Evolutionary conservation across 2,888 invertebrate genomes (phyloP).

Genomic region (Caenorhabditis sp.): DNA sequence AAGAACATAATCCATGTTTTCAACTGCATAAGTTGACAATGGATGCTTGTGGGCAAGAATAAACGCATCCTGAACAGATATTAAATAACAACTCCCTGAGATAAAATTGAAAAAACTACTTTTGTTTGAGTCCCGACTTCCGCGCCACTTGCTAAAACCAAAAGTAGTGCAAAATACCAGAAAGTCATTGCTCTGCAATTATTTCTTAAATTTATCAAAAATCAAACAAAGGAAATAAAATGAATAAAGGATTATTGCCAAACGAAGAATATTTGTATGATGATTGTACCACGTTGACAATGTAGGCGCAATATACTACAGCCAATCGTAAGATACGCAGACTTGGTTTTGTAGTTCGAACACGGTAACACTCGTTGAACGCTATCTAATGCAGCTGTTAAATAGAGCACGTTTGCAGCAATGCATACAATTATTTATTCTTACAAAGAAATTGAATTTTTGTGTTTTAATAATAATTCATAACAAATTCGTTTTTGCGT

Average conservation of each 20-base stretch:
- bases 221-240: no score
- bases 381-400: conserved; percentile 26
- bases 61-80: conserved; percentile 87
- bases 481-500: no score
- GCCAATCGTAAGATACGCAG: conserved; percentile 41
- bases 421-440: not conserved
- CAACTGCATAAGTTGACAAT: conserved; percentile 95
- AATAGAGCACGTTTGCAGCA: conserved; percentile 30
- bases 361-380: conserved; percentile 61
- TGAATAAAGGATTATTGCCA: no score
- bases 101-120: conserved; percentile 28
- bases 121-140: conserved; percentile 52
- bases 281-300: no score
- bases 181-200: no score
- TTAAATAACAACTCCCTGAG: no score
- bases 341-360: conserved; percentile 67
- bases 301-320: conserved; percentile 42
- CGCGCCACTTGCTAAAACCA: conserved; percentile 21
- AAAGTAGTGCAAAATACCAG: conserved; percentile 18
- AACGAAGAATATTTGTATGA: no score
- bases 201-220: no score
- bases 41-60: conserved; percentile 94
- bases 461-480: no score
- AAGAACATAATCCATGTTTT: conserved; percentile 95
- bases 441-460: not conserved